Base-by-base conservation (phyloP, 2,888 invertebrate genomes). In the Exocentrus adspersus region DNA sequence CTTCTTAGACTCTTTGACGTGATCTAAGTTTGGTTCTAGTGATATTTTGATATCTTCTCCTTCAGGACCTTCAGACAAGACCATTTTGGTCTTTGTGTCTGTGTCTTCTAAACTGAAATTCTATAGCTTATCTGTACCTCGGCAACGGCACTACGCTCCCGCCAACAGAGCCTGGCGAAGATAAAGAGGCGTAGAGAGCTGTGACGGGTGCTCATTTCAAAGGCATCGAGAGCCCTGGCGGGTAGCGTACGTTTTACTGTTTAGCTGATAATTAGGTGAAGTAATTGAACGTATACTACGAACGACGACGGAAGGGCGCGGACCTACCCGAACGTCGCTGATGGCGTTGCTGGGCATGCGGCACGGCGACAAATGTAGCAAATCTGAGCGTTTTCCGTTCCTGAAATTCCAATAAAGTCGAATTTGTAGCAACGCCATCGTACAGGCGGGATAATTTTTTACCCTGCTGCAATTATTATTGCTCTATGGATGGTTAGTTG, bases 201-300 rank as follows among this genome's bases (percentile, higher is more conserved):
- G 48, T 54, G 61, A 54, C 48, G 61, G 28, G 48, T 50, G 54
- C 56, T 24, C 48, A 42, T 41, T 56, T 56, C 42, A 28, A 19
- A 56, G 42, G 50, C 37, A 53, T 21, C 46, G 61, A 37, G 57
- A 56, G 42, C 54, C 46, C 41, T 48, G 37, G 20, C 59, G 46
- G 41, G 20, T 77, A 76, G 75, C 77, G 76, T 77, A 77, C 75
- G 77, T 77, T 77, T 53, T 74, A 74, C 78, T 76, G 77, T 78
- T 78, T 78, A 77, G 77, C 77, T 76, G 78, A 78, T 79, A 79
- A 79, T 79, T 79, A 79, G 77, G 71, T 72, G 72, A 73, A 78
- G 78, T 79, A 79, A 79, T 79, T 79, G 78, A 79, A 79, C 77
- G 77, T 71, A n/a, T n/a, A 71, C 65, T 68, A 69, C 76, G 77